A percentile compares a stretch with the other conserved stretches of the same genome.
phyloP scores from a whole-genome alignment of 2,113 vertebrate species.

The Paracanthobrama guichenoti region DNA sequence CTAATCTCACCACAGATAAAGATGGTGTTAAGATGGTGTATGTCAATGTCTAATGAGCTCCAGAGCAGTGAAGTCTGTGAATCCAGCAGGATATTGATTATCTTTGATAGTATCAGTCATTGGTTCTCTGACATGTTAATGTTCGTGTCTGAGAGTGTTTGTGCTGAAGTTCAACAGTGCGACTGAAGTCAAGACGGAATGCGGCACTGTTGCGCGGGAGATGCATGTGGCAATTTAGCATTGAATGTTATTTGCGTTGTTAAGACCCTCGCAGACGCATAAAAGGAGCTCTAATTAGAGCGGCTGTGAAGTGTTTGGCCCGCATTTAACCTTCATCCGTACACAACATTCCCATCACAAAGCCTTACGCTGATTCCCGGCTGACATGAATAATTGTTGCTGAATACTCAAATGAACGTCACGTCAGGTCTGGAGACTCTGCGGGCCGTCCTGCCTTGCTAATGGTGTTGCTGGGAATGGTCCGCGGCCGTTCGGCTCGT shows the following conservation, averaged over 20 bases:
- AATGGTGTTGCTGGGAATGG: conserved; percentile 15
- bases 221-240: too few relatives aligned
- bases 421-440: neutral
- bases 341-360: conserved; percentile 10
- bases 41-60: too few relatives aligned
- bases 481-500: conserved; percentile 33
- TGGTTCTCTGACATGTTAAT: too few relatives aligned
- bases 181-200: too few relatives aligned
- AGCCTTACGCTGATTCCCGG: conserved; percentile 13
- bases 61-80: too few relatives aligned
- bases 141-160: too few relatives aligned
- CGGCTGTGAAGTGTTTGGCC: neutral
- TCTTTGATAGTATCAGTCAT: too few relatives aligned
- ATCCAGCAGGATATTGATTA: too few relatives aligned
- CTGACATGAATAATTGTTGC: conserved; percentile 38
- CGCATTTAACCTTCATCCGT: neutral
- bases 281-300: conserved; percentile 4
- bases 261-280: neutral
- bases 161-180: too few relatives aligned
- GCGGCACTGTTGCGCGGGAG: too few relatives aligned
- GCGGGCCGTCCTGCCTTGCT: conserved; percentile 1
- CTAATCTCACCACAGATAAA: too few relatives aligned
- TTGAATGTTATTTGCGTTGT: neutral
- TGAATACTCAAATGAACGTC: neutral
- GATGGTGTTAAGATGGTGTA: too few relatives aligned